A percentile compares a stretch with the other conserved stretches of the same genome.
These are phyloP conservation scores for Therioaphis trifolii DNA, from an alignment of 2,888 invertebrate species.

Conservation along the genomic window DNA sequence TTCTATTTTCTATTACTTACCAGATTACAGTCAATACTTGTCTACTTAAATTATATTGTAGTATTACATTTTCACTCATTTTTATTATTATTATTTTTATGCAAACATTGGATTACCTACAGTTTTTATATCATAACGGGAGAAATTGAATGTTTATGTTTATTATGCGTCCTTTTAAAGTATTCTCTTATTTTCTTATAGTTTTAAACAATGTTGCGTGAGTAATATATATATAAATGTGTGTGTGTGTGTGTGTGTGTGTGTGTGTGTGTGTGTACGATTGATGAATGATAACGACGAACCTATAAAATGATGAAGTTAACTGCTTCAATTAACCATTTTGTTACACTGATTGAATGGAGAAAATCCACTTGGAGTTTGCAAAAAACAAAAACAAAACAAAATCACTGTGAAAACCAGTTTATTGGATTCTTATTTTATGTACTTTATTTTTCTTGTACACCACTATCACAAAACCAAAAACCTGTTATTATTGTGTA, in stretches of 20 bases:
- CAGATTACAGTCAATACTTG: background rate
- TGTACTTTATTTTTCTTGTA: conserved; percentile 39
- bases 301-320: background rate
- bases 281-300: background rate
- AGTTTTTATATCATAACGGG: background rate
- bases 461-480: background rate
- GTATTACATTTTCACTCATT: background rate
- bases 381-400: conserved; percentile 26
- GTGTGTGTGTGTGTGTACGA: too few species aligned
- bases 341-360: conserved; percentile 27
- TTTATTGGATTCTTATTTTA: conserved; percentile 44
- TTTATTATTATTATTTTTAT: background rate
- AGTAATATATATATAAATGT: too few species aligned
- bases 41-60: background rate
- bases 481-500: conserved; percentile 33
- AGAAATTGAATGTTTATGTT: too few species aligned
- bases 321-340: conserved; percentile 40
- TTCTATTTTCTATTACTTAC: background rate
- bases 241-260: too few species aligned
- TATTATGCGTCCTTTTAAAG: background rate
- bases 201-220: too few species aligned
- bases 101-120: background rate
- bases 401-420: conserved; percentile 38
- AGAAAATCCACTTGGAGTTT: conserved; percentile 33
- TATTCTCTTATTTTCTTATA: background rate